Evolutionary conservation across 2,113 vertebrate genomes (phyloP), one percentile per base, ranked within the genome.

Genomic region (Accipiter virgatus): DNA sequence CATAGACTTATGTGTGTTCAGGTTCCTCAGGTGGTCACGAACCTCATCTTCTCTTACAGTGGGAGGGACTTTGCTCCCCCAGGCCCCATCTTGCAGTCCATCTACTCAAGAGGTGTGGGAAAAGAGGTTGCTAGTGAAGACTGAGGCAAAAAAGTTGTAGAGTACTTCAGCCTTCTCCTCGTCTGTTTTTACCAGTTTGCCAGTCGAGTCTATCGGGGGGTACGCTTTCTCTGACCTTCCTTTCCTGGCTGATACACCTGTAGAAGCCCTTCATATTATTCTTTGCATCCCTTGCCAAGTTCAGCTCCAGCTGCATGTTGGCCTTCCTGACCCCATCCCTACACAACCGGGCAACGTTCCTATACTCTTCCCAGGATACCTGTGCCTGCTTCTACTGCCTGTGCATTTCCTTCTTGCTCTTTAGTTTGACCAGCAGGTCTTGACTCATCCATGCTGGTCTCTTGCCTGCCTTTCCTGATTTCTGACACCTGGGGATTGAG

Each of bases 271-370:
- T 81, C 11, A 32, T 20, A 45, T 6, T 67, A 34, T 34, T 53
- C 34, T 52, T 63, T 56, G 6, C 2, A 3, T 53, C 34, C 27
- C 23, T 80, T 40, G 22, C 14, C 17, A 55, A 70, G 22, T 36
- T 68, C 20, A 68, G 32, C 10, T 78, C 16, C 73, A 70, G 5
- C 16, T 16, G 36, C 0, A 1, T 18, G 10, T 55, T 81, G 13
- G 25, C 31, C 21, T 50, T 81, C n/a, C 58, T 66, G 59, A 81
- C 13, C 42, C 40, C 31, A n/a, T 42, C 6, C 9, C 21, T 66
- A 32, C 13, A 21, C 29, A 66, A 50, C 13, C 0, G 0, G n/a
- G 16, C 40, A 81, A 2, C 2, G 0, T 48, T 16, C 10, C 10
- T 65, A 3, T 65, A 48, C 27, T 80, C 10, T 40, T 72, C 17